Conservation (phyloP, 1,140 invertebrate species). For the Aethina tumida region DNA sequence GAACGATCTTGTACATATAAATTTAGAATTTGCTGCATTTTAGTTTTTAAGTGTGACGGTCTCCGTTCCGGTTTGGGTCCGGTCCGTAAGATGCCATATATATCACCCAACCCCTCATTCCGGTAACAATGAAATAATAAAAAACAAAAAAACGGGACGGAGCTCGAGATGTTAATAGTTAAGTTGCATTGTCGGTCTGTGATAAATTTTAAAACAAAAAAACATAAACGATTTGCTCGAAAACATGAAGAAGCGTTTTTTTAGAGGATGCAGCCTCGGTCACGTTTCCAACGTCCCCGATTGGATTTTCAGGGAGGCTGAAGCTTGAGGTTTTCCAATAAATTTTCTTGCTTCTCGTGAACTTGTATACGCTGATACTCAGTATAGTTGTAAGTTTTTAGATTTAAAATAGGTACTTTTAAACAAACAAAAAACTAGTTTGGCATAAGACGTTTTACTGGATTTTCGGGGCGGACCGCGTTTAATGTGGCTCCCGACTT, state of each 20-base stretch:
- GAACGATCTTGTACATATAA: conserved; percentile 5
- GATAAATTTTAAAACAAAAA: conserved; percentile 29
- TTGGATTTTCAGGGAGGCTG: conserved; percentile 5
- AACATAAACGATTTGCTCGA: conserved; percentile 14
- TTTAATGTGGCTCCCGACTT: too few species aligned
- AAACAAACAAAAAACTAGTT: too few species aligned
- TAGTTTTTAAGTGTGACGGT: conserved; percentile 8
- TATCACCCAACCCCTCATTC: not conserved
- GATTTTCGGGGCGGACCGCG: too few species aligned
- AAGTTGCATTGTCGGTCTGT: conserved; percentile 34
- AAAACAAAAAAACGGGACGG: not conserved
- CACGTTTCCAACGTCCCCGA: conserved; percentile 3
- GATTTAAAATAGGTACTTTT: too few species aligned
- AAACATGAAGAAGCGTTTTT: conserved; percentile 12
- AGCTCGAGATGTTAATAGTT: conserved; percentile 16
- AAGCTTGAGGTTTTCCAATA: not conserved
- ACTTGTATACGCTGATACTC: too few species aligned
- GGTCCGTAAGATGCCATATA: not conserved
- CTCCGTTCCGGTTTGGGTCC: conserved; percentile 1
- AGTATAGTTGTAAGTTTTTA: too few species aligned
- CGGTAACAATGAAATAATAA: not conserved
- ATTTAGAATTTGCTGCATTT: conserved; percentile 7
- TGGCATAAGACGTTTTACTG: too few species aligned
- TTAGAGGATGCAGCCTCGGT: conserved; percentile 7
- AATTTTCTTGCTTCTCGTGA: too few species aligned